phyloP scores from a whole-genome alignment of 2,797 vertebrate species.

The Falco concolor region DNA sequence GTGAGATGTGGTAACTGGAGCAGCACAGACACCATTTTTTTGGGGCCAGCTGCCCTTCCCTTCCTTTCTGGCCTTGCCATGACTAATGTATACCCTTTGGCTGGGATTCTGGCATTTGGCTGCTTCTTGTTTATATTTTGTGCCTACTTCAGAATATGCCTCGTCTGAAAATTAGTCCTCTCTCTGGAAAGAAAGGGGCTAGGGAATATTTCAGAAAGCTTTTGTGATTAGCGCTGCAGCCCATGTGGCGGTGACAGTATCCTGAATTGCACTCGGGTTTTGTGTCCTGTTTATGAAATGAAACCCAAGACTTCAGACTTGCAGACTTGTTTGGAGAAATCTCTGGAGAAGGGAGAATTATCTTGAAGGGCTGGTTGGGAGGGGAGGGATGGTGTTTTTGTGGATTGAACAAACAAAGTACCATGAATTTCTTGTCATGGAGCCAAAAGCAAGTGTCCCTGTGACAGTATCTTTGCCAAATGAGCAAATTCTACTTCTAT shows the following conservation, averaged over 20 bases:
- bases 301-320: constrained; percentile 55
- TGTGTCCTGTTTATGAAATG: constrained; percentile 88
- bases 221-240: constrained; percentile 84
- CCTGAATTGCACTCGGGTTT: constrained; percentile 83
- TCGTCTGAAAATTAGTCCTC: constrained; percentile 82
- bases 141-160: constrained; percentile 89
- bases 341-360: constrained; percentile 52
- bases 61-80: constrained; percentile 41
- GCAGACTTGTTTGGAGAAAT: constrained; percentile 48
- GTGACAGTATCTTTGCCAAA: constrained; percentile 2
- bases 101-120: constrained; percentile 85
- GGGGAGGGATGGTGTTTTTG: constrained; percentile 31
- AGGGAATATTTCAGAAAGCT: constrained; percentile 91
- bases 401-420: constrained; percentile 21
- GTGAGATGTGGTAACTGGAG: constrained; percentile 5
- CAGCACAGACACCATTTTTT: constrained; percentile 5
- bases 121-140: constrained; percentile 84
- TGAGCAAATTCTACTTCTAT: constrained; percentile 17
- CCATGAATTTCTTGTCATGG: background rate
- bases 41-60: constrained; percentile 48
- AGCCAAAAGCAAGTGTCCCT: constrained; percentile 39
- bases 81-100: constrained; percentile 82
- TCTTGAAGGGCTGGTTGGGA: constrained; percentile 20
- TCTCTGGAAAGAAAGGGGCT: constrained; percentile 85
- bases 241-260: constrained; percentile 78